Evolutionary conservation across 2,113 vertebrate genomes (phyloP), one percentile per base, ranked within the genome.

Genomic region (Drymodes brunneopygia): DNA sequence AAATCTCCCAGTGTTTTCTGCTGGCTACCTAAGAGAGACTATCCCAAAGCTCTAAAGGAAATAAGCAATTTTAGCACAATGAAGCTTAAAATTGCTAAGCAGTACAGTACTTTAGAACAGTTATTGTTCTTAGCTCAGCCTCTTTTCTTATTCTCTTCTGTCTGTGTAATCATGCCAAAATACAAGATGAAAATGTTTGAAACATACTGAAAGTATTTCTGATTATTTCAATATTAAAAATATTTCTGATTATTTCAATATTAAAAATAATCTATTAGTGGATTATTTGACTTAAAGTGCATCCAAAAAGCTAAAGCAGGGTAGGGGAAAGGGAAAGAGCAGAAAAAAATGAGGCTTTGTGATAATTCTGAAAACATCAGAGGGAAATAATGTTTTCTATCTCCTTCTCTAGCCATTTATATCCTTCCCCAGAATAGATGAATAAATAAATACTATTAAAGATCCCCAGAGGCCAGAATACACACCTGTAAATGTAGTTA

Each of bases 261-360:
- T 70, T 77, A 53, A 51, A 65, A 90, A 62, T 6, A 87, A 40
- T 53, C 4, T 2, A 6, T 72, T 75, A 36, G 12, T 58, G 42
- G 42, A 42, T 42, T 50, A 35, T 25, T 56, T 50, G 35, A 78
- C 4, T 21, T 28, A 31, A 2, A 54, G 23, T 36, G 21, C 27
- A 54, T 28, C 19, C 10, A 33, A 81, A 66, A 35, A n/a, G 24
- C 14, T 54, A 82, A 83, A 69, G 7, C 13, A 12, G 33, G 25
- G 7, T 4, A 3, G 5, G 1, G 4, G 13, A 4, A 8, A 35
- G 18, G 7, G 19, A 40, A 21, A 67, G 10, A 72, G 16, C 5
- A 44, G 28, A 42, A 35, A 38, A 38, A 87, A 72, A 77, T n/a
- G 9, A 80, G 27, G 14, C 24, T 80, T 77, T 81, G 21, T 72